Evolutionary conservation across 2,888 invertebrate genomes (phyloP).

Genomic region (Rhimphoctona megacephalus): DNA sequence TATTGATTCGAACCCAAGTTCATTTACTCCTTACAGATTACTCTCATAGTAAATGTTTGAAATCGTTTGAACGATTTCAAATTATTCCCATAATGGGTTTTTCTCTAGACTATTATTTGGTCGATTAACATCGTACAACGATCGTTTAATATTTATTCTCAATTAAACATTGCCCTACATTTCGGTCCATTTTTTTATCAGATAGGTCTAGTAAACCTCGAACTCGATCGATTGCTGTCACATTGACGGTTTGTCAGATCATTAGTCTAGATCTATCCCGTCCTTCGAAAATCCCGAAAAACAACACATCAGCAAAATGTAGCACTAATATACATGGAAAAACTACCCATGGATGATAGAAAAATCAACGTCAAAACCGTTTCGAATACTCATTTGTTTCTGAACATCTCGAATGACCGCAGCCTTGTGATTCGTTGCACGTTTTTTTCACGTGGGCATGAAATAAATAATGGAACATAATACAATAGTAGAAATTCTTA

Average conservation of each 20-base stretch:
- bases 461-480: too few relatives aligned
- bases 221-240: constrained; percentile 15
- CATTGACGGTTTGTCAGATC: constrained; percentile 10
- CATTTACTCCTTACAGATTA: background rate
- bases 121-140: background rate
- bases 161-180: background rate
- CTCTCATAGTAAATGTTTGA: too few relatives aligned
- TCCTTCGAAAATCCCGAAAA: background rate
- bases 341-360: background rate
- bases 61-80: background rate
- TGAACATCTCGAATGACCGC: too few relatives aligned
- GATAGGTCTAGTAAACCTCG: background rate
- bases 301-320: background rate
- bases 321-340: background rate
- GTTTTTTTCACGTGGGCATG: too few relatives aligned
- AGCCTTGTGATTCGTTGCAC: too few relatives aligned
- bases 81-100: background rate
- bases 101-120: background rate
- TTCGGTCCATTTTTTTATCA: background rate
- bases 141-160: background rate
- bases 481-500: too few relatives aligned
- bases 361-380: too few relatives aligned
- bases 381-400: too few relatives aligned
- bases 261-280: background rate
- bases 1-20: constrained; percentile 43